Percentiles rank a stretch among this genome's conserved stretches.
Evolutionary conservation across 2,888 invertebrate genomes (phyloP).

Genomic region (Iselma pallidipennis): DNA sequence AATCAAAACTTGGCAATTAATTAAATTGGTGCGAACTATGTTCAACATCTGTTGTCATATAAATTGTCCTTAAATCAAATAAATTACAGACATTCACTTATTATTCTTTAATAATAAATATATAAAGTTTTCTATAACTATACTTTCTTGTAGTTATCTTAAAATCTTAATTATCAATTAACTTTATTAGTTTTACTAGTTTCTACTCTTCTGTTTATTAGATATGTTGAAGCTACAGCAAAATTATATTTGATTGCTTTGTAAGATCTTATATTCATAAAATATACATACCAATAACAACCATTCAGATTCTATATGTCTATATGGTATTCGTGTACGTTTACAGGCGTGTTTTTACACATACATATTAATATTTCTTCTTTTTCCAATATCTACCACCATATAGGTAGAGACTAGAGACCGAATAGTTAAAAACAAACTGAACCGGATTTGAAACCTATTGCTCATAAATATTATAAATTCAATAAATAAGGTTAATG

Average conservation of each 20-base stretch:
- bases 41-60: not conserved
- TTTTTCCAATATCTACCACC: not conserved
- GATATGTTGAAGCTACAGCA: not conserved
- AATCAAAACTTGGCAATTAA: not conserved
- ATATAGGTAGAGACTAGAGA: not conserved
- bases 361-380: not conserved
- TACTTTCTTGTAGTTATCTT: not conserved
- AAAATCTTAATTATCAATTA: not conserved
- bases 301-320: not conserved
- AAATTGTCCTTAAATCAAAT: not conserved
- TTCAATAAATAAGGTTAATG: not conserved
- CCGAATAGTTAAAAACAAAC: not conserved
- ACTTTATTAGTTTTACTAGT: no score
- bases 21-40: not conserved
- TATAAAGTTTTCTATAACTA: not conserved
- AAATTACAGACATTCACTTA: not conserved
- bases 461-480: not conserved
- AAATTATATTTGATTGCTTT: not conserved
- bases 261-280: not conserved
- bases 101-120: not conserved
- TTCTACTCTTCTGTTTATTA: not conserved
- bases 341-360: not conserved
- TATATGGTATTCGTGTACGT: not conserved
- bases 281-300: not conserved
- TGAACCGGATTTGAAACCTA: not conserved